Base-by-base conservation (phyloP, 2,888 invertebrate species). In the Yponomeuta sedellus region DNA sequence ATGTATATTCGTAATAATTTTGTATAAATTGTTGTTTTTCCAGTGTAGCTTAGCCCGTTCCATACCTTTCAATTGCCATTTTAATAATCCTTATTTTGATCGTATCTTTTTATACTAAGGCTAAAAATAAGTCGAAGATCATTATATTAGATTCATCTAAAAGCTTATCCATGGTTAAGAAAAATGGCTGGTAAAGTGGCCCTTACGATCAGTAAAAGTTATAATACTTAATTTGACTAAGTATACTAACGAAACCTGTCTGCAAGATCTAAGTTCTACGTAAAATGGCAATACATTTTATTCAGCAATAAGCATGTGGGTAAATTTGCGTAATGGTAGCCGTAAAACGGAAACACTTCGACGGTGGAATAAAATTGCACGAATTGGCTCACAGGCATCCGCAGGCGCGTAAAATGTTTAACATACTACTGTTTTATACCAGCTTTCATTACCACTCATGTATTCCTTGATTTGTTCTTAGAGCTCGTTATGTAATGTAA, bases 261-360 rank as follows among this genome's bases (percentile, higher is more conserved):
- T 52, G 16, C 44, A 16, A 52, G 44, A 52, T 16, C 12, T 16
- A 5, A 16, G 44, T 52, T 16, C 16, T 52, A 5, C 44, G 44
- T 52, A 16, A 52, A 52, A 52, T 16, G 44, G 44, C 44, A 52
- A 52, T 52, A 52, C 44, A 83, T 85, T 88, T 88, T 88, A 87
- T 86, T 87, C 83, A 82, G 81, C 85, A 83, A 88, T 91, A 90
- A 91, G 88, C 89, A 87, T 91, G 87, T 86, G 82, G 85, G 85
- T 88, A 88, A 89, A 91, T 90, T 89, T 88, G 76, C 81, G 85
- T 88, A 88, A 90, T 88, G 85, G 83, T 70, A 68, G 88, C 79
- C 75, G 80, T 90, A 89, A 91, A 91, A 86, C 73, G 74, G 72
- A 72, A 73, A 72, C 73, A 71, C 74, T 74, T 73, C 69, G 73